A percentile compares a stretch with the other conserved stretches of the same genome.
These are phyloP conservation scores for Theristus sp. DNA, from an alignment of 2,888 invertebrate species.

Conservation along the genomic window DNA sequence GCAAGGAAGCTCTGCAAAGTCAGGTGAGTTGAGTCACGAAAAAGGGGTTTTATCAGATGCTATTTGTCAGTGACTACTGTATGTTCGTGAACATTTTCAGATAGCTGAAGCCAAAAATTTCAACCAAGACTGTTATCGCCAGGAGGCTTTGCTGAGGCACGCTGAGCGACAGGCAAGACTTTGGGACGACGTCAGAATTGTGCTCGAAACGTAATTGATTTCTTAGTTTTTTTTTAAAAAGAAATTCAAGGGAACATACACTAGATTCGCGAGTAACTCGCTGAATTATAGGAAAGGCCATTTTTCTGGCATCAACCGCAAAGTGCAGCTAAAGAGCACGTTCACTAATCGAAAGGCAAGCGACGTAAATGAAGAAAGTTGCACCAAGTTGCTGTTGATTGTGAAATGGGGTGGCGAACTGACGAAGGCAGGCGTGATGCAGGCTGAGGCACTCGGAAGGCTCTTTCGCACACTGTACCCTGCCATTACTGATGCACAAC, in stretches of 20 bases:
- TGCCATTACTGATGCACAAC: constrained; percentile 12
- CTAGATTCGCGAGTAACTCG: no score
- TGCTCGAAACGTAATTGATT: not conserved
- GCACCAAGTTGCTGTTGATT: constrained; percentile 45
- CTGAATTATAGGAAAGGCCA: constrained; percentile 99
- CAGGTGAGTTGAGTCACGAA: no score
- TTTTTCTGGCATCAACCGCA: constrained; percentile 97
- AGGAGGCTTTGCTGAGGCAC: no score
- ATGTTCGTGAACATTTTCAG: no score
- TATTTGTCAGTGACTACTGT: no score
- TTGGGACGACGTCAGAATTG: not conserved
- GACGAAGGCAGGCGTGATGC: constrained; percentile 63
- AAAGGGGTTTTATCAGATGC: no score
- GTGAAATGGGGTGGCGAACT: constrained; percentile 97
- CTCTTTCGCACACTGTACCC: constrained; percentile 99
- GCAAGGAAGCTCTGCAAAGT: not conserved
- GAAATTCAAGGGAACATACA: not conserved
- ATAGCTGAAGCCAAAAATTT: no score
- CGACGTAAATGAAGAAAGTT: not conserved
- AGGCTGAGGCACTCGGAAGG: constrained; percentile 44
- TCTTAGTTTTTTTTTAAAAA: not conserved
- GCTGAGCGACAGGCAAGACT: no score
- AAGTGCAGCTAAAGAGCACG: constrained; percentile 97
- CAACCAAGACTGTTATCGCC: no score
- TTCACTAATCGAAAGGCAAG: constrained; percentile 49